These are phyloP conservation scores for Scolopax bukidnonensis DNA, from an alignment of 2,797 vertebrate genomes.

Conservation along the genomic window DNA sequence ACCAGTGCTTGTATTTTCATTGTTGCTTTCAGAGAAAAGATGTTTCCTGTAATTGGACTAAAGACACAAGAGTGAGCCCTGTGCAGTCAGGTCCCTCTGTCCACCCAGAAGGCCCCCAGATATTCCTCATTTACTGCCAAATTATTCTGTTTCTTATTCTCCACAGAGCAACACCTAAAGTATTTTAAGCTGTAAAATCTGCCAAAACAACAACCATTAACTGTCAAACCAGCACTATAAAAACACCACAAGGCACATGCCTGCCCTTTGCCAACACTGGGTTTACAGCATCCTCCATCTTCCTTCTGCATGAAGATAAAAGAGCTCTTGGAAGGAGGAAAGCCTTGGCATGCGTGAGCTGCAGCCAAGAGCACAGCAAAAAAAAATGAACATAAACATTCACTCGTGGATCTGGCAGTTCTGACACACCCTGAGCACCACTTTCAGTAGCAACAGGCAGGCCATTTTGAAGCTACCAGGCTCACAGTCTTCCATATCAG, in stretches of 20 bases:
- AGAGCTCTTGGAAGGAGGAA: neutral
- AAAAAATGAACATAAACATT: neutral
- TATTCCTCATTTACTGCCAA: neutral
- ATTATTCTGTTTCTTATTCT: neutral
- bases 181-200: neutral
- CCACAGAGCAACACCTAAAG: fast-evolving
- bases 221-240: neutral
- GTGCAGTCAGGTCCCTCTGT: neutral
- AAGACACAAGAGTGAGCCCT: neutral
- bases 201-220: neutral
- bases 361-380: neutral
- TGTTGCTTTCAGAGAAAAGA: constrained; percentile 75
- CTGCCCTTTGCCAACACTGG: fast-evolving
- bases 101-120: neutral
- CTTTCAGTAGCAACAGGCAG: neutral
- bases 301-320: neutral
- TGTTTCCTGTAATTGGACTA: constrained; percentile 67
- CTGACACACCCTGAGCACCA: neutral
- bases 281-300: neutral
- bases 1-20: constrained; percentile 45
- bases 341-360: neutral
- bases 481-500: neutral
- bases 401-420: neutral
- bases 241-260: neutral
- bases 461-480: neutral